phyloP scores from a whole-genome alignment of 2,797 vertebrate species.

The Erethizon dorsatum region DNA sequence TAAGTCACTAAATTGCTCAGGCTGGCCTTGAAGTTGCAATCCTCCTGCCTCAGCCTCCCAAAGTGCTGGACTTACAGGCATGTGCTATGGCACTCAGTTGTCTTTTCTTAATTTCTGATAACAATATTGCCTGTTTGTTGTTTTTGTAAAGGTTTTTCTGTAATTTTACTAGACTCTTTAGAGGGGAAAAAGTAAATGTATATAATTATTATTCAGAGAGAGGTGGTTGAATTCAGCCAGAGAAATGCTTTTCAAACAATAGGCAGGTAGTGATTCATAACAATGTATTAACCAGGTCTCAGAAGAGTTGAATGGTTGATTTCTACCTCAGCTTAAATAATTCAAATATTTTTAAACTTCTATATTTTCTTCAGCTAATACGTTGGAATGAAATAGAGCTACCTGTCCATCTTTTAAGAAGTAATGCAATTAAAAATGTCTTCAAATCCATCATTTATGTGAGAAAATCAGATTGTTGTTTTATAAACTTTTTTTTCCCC shows the following conservation, averaged over 20 bases:
- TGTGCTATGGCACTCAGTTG: not conserved
- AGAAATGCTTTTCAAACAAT: conserved; percentile 36
- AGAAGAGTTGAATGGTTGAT: conserved; percentile 3
- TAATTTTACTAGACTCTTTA: conserved; percentile 32
- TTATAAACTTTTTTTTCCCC: not conserved
- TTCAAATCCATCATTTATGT: not conserved
- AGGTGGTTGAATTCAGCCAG: not conserved
- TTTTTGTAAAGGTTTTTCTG: not conserved
- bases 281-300: not conserved
- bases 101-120: not conserved
- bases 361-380: not conserved
- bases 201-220: not conserved
- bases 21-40: not conserved
- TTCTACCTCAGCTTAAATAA: conserved; percentile 44
- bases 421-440: not conserved
- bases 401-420: conserved; percentile 23
- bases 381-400: not conserved
- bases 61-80: not conserved
- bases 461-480: not conserved
- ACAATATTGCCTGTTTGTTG: not conserved
- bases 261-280: not conserved
- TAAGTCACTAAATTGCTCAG: not conserved
- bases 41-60: not conserved
- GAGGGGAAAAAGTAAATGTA: not conserved
- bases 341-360: conserved; percentile 34